Conservation (phyloP, 2,797 vertebrate species). For the Halcyon leucocephala region DNA sequence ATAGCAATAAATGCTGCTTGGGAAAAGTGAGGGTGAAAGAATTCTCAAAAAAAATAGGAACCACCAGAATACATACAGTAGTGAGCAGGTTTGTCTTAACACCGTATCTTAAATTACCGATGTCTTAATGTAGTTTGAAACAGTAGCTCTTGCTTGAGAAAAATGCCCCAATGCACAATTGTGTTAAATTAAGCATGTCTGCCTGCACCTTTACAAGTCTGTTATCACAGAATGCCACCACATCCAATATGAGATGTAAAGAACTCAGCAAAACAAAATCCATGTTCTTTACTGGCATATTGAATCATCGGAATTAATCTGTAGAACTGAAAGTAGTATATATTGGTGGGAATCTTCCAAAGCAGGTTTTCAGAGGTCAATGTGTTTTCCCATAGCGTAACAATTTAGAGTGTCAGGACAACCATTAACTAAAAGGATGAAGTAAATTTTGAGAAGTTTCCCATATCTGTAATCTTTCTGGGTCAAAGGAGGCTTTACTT, state of each 20-base stretch:
- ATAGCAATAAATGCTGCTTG: background rate
- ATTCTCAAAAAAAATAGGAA: background rate
- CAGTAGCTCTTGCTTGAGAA: background rate
- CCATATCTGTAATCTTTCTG: background rate
- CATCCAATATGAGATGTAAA: background rate
- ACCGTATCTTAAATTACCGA: fast-evolving
- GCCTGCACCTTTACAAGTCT: background rate
- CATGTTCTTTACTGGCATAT: background rate
- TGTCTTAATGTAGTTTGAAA: background rate
- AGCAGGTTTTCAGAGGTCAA: background rate
- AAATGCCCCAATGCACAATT: background rate
- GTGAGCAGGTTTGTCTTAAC: background rate
- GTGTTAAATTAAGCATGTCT: background rate
- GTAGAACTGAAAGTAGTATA: background rate
- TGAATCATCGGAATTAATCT: background rate
- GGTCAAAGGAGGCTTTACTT: background rate
- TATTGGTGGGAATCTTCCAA: background rate
- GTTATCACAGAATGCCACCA: background rate
- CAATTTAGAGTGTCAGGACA: background rate
- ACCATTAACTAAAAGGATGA: background rate
- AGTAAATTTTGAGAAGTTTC: background rate
- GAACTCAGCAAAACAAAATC: background rate
- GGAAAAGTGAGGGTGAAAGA: background rate
- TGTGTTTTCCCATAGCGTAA: background rate
- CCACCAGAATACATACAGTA: background rate